These are phyloP conservation scores for Drosophila ironensis DNA, from an alignment of 1,140 invertebrate genomes.

Conservation along the genomic window DNA sequence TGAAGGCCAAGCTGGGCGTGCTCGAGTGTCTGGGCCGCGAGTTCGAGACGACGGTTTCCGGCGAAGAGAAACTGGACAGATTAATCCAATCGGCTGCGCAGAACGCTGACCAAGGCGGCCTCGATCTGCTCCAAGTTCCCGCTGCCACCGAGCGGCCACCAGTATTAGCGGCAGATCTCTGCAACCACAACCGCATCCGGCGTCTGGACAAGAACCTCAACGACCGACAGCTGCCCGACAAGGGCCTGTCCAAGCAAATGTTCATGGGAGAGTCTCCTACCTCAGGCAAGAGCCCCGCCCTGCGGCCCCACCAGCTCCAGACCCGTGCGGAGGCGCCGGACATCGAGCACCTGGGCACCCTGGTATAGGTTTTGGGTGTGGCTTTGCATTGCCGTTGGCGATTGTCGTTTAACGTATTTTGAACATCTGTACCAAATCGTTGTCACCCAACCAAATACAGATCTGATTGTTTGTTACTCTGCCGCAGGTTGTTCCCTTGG, in stretches of 20 bases:
- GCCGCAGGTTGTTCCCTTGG: neutral
- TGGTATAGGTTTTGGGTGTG: no score
- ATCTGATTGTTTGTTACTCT: slow-evolving; percentile 19
- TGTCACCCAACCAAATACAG: slow-evolving; percentile 36
- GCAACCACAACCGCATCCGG: neutral
- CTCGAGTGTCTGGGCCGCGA: slow-evolving; percentile 86
- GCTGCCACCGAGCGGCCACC: neutral
- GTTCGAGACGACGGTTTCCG: slow-evolving; percentile 82
- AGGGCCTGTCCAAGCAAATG: slow-evolving; percentile 19
- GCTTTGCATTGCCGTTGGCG: neutral
- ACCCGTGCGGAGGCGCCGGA: neutral
- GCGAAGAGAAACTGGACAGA: neutral
- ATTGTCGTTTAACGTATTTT: slow-evolving; percentile 12
- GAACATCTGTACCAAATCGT: slow-evolving; percentile 17
- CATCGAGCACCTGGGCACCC: slow-evolving; percentile 48
- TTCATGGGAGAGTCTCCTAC: neutral
- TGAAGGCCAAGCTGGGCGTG: slow-evolving; percentile 85
- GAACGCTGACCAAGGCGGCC: neutral
- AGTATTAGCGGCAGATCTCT: neutral
- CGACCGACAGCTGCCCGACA: slow-evolving; percentile 2
- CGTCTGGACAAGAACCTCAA: slow-evolving; percentile 14
- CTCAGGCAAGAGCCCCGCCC: neutral
- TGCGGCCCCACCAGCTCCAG: neutral
- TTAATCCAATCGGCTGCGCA: neutral
- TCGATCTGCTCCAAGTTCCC: neutral